phyloP scores from a whole-genome alignment of 1,140 invertebrate species.

The Sesamia nonagrioides region DNA sequence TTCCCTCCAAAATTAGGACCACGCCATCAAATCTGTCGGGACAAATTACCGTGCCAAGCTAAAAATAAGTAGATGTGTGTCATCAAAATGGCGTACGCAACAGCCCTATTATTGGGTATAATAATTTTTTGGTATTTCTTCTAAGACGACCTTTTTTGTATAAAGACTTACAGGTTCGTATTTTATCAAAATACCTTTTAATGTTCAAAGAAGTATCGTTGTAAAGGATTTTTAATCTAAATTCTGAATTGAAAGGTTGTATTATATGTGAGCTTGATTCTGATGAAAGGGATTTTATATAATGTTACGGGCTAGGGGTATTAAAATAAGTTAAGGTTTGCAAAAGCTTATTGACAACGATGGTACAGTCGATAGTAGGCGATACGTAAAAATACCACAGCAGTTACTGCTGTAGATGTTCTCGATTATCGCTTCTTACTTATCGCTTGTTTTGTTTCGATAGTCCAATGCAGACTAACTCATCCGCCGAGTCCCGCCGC shows the following conservation, averaged over 20 bases:
- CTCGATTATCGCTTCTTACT: too few species aligned
- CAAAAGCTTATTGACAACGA: too few species aligned
- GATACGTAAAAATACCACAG: too few species aligned
- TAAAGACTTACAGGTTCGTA: background rate
- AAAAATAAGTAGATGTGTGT: background rate
- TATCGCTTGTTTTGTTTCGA: too few species aligned
- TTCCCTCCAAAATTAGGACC: background rate
- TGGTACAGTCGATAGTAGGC: too few species aligned
- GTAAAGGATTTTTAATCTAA: conserved; percentile 3
- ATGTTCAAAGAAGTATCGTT: background rate
- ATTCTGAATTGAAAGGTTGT: conserved; percentile 1
- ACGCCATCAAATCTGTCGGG: background rate
- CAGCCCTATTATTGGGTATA: background rate
- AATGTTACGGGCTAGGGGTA: too few species aligned
- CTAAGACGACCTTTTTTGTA: background rate
- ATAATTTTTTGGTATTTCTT: background rate
- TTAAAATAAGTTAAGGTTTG: too few species aligned
- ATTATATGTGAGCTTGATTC: background rate
- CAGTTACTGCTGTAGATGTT: too few species aligned
- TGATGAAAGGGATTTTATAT: background rate
- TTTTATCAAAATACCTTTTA: background rate
- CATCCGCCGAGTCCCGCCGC: too few species aligned
- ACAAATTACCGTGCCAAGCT: background rate
- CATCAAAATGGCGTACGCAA: conserved; percentile 17
- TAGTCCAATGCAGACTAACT: too few species aligned